Conservation (phyloP, 2,113 vertebrate genomes). For the Ursus arctos region DNA sequence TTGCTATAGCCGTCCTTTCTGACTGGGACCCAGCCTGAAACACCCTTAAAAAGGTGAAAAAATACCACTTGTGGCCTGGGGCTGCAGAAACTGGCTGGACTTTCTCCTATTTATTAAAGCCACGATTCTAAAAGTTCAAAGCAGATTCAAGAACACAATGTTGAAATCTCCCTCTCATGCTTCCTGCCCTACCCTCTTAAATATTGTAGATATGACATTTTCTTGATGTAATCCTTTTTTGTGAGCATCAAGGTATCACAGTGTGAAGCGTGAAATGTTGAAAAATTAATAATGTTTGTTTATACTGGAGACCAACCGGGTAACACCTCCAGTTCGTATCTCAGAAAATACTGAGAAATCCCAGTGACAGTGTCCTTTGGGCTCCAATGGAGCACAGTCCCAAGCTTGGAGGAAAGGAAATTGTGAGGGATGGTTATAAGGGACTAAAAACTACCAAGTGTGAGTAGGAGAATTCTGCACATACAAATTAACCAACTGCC, state of each 20-base stretch:
- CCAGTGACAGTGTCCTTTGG: not conserved
- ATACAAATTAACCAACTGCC: not conserved
- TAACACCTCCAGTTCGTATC: not conserved
- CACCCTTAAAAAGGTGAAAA: not conserved
- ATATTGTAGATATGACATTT: not conserved
- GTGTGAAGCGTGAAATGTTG: not conserved
- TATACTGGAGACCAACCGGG: not conserved
- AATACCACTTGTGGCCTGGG: not conserved
- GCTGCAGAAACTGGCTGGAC: not conserved
- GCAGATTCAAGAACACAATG: not conserved
- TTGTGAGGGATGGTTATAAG: not conserved
- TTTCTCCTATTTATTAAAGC: not conserved
- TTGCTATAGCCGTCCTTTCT: not conserved
- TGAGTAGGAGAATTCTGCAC: not conserved
- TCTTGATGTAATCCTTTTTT: not conserved
- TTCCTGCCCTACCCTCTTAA: not conserved
- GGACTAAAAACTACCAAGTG: not conserved
- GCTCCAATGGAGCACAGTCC: not conserved
- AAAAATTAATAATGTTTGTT: not conserved
- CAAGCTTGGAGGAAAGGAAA: not conserved
- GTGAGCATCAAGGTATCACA: not conserved
- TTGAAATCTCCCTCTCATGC: not conserved
- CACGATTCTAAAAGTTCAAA: not conserved
- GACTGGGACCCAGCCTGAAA: not conserved
- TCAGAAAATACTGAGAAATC: not conserved